These are phyloP conservation scores for Napeogenes inachia DNA, from an alignment of 2,888 invertebrate species.

Conservation along the genomic window DNA sequence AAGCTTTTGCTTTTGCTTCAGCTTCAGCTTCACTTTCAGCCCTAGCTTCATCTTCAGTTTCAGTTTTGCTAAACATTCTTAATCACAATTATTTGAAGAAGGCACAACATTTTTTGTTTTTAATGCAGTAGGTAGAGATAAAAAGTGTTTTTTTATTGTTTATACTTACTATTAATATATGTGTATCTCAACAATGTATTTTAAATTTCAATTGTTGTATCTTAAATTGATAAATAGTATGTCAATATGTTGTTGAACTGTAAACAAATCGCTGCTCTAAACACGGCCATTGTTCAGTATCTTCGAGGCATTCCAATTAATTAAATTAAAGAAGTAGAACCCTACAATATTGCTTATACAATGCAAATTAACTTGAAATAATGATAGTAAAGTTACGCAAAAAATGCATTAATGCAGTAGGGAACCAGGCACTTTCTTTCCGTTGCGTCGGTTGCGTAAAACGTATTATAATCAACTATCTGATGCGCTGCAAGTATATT, in stretches of 20 bases:
- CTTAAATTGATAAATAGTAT: no score
- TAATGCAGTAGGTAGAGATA: no score
- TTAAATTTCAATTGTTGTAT: no score
- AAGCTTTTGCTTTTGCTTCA: no score
- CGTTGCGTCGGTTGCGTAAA: constrained; percentile 31
- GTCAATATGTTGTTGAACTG: not conserved
- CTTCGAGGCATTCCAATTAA: not conserved
- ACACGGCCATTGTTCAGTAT: not conserved
- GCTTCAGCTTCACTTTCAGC: no score
- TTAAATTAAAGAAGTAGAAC: constrained; percentile 1
- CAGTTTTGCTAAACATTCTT: no score
- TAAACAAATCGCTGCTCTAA: not conserved
- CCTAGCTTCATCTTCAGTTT: no score
- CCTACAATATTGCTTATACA: not conserved
- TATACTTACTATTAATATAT: not conserved
- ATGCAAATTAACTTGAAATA: not conserved
- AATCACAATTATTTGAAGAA: no score
- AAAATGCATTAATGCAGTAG: constrained; percentile 44
- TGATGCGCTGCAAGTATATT: constrained; percentile 3
- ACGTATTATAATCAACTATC: constrained; percentile 12
- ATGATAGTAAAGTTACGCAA: constrained; percentile 21
- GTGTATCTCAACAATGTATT: no score
- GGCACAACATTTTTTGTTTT: no score
- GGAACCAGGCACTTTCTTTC: constrained; percentile 54
- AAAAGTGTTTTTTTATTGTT: no score